A percentile compares a stretch with the other conserved stretches of the same genome.
Evolutionary conservation across 2,797 vertebrate genomes (phyloP).

Genomic region (Podargus strigoides): DNA sequence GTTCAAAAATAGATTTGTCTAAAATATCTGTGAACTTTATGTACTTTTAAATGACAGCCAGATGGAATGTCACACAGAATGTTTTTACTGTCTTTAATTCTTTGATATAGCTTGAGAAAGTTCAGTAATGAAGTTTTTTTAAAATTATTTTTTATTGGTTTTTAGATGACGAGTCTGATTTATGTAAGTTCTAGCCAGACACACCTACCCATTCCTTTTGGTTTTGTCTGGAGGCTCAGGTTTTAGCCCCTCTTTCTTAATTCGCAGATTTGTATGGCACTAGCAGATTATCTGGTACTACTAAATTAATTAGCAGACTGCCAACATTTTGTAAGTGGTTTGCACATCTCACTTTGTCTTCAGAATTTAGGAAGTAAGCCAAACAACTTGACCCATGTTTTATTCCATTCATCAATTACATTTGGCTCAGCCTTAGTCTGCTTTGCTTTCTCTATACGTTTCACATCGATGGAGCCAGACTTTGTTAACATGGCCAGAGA

Average conservation of each 20-base stretch:
- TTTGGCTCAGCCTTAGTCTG: not conserved
- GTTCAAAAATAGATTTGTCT: slow-evolving; percentile 2
- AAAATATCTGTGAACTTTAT: slow-evolving; percentile 15
- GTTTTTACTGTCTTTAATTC: not conserved
- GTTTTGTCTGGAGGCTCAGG: not conserved
- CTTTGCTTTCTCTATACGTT: not conserved
- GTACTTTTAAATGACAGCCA: not conserved
- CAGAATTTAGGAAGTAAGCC: not conserved
- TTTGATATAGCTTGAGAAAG: not conserved
- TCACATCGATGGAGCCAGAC: not conserved
- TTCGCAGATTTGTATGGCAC: not conserved
- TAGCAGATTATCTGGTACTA: not conserved
- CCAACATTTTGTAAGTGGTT: not conserved
- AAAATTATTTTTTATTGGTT: not conserved
- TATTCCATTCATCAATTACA: not conserved
- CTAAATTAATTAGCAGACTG: not conserved
- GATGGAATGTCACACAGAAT: not conserved
- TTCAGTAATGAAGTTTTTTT: not conserved
- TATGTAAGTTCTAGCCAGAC: not conserved
- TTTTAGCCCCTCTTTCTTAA: not conserved
- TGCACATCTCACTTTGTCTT: not conserved
- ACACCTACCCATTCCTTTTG: not conserved
- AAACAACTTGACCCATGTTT: not conserved
- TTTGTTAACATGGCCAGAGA: not conserved
- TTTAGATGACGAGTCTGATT: not conserved